Conservation (phyloP, 2,113 vertebrate genomes). For the Ginglymostoma cirratum region DNA sequence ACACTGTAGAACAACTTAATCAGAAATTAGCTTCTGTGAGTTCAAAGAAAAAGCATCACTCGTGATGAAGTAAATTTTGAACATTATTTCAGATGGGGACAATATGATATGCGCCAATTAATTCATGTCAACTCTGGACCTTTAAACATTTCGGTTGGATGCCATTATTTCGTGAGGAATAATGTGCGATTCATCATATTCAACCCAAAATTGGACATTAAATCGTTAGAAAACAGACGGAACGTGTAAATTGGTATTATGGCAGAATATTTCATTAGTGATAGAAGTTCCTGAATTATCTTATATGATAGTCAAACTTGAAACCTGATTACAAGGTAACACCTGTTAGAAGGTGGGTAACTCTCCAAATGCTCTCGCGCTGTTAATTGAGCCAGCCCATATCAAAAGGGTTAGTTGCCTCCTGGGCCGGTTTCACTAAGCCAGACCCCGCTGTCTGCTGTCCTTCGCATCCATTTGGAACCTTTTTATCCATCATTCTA, state of each 20-base stretch:
- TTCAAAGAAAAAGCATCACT: background rate
- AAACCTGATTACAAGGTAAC: background rate
- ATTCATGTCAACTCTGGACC: background rate
- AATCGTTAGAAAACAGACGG: background rate
- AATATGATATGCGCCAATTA: background rate
- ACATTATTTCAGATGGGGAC: background rate
- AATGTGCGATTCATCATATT: background rate
- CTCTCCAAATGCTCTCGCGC: background rate
- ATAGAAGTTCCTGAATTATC: background rate
- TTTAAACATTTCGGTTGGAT: background rate
- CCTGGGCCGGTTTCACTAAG: background rate
- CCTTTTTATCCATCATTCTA: constrained; percentile 24
- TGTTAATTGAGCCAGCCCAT: background rate
- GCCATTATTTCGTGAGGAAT: background rate
- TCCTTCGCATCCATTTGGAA: constrained; percentile 12
- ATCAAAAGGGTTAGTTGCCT: background rate
- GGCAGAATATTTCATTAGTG: background rate
- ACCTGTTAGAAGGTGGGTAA: background rate
- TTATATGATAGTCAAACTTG: background rate
- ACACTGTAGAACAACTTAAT: background rate
- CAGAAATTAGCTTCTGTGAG: no score
- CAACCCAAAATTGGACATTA: background rate
- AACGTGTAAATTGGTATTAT: no score
- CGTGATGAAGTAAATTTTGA: background rate
- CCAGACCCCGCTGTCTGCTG: background rate